Evolutionary conservation across 2,113 vertebrate genomes (phyloP), one percentile per base, ranked within the genome.

Genomic region (Lasiurus borealis): DNA sequence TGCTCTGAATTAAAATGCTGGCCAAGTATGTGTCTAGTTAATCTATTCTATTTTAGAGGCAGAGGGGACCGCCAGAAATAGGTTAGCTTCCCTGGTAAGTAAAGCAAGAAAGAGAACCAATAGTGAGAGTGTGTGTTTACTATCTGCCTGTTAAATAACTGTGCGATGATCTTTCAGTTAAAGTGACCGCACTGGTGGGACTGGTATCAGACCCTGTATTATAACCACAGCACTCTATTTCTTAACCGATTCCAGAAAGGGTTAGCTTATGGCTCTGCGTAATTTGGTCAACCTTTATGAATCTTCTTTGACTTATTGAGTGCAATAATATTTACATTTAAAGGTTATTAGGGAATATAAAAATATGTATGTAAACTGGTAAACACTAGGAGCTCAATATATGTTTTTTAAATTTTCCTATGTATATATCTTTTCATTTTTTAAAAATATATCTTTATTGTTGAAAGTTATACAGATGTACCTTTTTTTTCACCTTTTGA

Each of bases 71-170:
- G 9, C 13, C 44, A 21, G 66, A 81, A 85, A 29, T 11, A 40
- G 25, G 14, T 91, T 88, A 62, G 40, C 48, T 82, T 93, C 78
- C 40, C 23, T 91, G 25, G 50, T 40, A 87, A 86, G 34, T 76
- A 46, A 72, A 90, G 23, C 44, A 77, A 29, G 3, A 36, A 75
- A 69, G 21, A 73, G 6, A 72, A 85, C 7, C n/a, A 68, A 15
- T 16, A 34, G 68, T 57, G 52, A 69, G 31, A 50, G 36, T 84
- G 13, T 11, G 27, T 44, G 19, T 40, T 92, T 78, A 31, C 8
- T 40, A 44, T 34, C 50, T 40, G n/a, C 11, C 46, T 29, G 7
- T 78, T 68, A 66, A 25, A 36, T 81, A 75, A 14, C 1, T 69
- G 64, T 59, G 13, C 7, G 31, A 36, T 59, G 16, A 52, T 59